Evolutionary conservation across 2,113 vertebrate genomes (phyloP).

Genomic region (Sylvia atricapilla): DNA sequence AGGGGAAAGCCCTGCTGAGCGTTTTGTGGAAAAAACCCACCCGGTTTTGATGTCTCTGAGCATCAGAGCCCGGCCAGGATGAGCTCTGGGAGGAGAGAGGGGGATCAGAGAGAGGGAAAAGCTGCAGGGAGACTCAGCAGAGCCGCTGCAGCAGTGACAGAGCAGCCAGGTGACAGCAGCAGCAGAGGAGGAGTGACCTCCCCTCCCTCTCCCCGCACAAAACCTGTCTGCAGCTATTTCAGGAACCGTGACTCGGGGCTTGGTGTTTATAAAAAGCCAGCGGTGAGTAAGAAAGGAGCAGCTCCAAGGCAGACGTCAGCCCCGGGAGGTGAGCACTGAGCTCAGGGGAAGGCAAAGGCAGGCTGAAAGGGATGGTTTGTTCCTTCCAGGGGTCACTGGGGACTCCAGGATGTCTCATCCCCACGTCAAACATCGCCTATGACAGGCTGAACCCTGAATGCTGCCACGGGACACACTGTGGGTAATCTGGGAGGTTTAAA

Average conservation of each 20-base stretch:
- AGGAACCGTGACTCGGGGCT: neutral
- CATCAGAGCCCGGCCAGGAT: neutral
- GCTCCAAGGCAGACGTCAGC: neutral
- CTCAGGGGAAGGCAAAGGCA: neutral
- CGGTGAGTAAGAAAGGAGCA: neutral
- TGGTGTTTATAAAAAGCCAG: neutral
- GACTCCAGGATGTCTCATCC: no score
- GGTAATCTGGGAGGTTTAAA: neutral
- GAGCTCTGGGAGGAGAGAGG: neutral
- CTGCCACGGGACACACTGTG: accelerated
- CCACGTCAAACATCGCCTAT: neutral
- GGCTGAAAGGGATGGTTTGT: neutral
- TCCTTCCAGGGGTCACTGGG: neutral
- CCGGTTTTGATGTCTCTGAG: no score
- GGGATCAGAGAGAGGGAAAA: neutral
- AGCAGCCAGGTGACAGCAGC: neutral
- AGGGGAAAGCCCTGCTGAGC: neutral
- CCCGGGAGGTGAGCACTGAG: neutral
- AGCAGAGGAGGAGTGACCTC: neutral
- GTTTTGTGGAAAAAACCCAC: neutral
- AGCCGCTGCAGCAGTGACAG: neutral
- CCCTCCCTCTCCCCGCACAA: neutral
- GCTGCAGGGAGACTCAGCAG: neutral
- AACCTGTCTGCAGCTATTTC: neutral
- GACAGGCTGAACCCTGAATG: neutral